Evolutionary conservation across 2,797 vertebrate genomes (phyloP).

Genomic region (Rhadinocentrus ornatus): DNA sequence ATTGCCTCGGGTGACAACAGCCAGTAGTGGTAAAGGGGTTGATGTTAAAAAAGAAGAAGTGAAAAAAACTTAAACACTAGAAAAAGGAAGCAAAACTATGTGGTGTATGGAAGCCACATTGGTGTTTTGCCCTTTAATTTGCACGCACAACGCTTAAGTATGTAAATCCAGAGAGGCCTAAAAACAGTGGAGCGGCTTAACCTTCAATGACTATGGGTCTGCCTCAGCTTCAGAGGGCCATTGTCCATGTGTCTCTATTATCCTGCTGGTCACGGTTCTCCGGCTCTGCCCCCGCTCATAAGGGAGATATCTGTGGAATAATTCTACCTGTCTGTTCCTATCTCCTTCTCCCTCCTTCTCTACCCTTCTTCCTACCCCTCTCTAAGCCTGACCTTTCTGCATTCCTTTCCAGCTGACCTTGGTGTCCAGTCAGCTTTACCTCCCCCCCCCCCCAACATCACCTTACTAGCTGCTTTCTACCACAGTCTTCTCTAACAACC

Average conservation of each 20-base stretch:
- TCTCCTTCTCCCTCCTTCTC: constrained; percentile 45
- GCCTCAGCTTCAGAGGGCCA: constrained; percentile 57
- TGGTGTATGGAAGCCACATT: constrained; percentile 24
- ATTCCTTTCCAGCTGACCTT: constrained; percentile 74
- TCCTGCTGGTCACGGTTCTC: constrained; percentile 72
- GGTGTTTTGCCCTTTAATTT: constrained; percentile 43
- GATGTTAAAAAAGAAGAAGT: constrained; percentile 22
- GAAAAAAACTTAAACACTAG: constrained; percentile 9
- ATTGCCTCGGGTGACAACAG: constrained; percentile 60
- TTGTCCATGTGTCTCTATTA: constrained; percentile 77
- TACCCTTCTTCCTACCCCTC: constrained; percentile 4
- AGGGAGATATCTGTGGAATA: constrained; percentile 73
- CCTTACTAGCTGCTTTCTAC: constrained; percentile 37
- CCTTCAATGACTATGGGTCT: constrained; percentile 55
- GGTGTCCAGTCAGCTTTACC: constrained; percentile 66
- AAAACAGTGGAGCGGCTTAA: constrained; percentile 57
- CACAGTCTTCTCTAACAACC: constrained; percentile 18
- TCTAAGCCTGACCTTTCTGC: constrained; percentile 68
- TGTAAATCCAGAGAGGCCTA: constrained; percentile 40
- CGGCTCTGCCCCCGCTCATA: constrained; percentile 54
- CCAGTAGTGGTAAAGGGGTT: constrained; percentile 35
- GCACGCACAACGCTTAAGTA: constrained; percentile 35
- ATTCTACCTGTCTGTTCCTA: constrained; percentile 77
- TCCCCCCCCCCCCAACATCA: constrained; percentile 51
- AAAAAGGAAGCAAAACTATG: constrained; percentile 4